A percentile compares a stretch with the other conserved stretches of the same genome.
These are phyloP conservation scores for Choloepus didactylus DNA, from an alignment of 2,797 vertebrate species.

Conservation along the genomic window DNA sequence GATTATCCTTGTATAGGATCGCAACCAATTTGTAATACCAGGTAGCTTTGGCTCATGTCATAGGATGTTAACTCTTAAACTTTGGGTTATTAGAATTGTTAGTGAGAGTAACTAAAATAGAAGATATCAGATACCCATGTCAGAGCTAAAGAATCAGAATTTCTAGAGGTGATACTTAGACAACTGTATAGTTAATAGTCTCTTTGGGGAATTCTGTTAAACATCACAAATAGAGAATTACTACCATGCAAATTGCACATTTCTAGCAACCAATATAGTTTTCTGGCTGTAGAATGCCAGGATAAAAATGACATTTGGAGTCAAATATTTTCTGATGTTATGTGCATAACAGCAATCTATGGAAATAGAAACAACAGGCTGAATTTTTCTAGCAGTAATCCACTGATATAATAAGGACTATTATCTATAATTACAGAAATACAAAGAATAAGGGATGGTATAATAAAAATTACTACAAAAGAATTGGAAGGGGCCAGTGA, in stretches of 20 bases:
- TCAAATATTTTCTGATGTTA: not conserved
- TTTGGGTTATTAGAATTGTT: not conserved
- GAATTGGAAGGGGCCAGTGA: not conserved
- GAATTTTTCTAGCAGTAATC: not conserved
- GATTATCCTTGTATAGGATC: not conserved
- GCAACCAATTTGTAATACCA: conserved; percentile 6
- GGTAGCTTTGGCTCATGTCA: not conserved
- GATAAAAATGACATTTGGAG: not conserved
- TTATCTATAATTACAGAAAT: not conserved
- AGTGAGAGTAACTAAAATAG: not conserved
- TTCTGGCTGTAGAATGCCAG: not conserved
- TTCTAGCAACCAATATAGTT: not conserved
- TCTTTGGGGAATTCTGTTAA: not conserved
- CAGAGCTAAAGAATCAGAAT: conserved; percentile 4
- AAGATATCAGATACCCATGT: not conserved
- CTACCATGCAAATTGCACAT: not conserved
- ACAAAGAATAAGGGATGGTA: not conserved
- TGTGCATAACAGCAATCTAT: not conserved
- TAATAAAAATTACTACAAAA: not conserved
- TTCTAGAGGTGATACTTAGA: not conserved
- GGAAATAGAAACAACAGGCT: not conserved
- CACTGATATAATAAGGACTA: not conserved
- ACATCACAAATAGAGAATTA: not conserved
- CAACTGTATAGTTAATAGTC: not conserved
- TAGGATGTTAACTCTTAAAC: not conserved